Evolutionary conservation across 2,113 vertebrate genomes (phyloP).

Genomic region (Leptobrachium leishanense): DNA sequence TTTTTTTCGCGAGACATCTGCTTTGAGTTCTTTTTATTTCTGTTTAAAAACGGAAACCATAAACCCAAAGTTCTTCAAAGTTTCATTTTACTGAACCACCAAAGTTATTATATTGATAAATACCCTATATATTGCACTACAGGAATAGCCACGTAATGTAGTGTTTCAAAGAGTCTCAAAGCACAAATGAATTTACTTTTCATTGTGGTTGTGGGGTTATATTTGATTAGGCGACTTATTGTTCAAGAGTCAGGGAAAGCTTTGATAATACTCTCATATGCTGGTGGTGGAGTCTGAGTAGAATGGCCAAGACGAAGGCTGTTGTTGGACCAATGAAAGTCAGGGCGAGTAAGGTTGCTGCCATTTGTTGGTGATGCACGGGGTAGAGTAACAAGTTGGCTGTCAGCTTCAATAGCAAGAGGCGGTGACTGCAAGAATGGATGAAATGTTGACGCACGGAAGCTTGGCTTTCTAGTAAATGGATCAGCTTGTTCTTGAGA

Average conservation of each 20-base stretch:
- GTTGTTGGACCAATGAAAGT: slow-evolving; percentile 87
- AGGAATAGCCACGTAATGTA: background rate
- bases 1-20: too few relatives aligned
- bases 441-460: slow-evolving; percentile 92
- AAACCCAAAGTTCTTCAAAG: too few relatives aligned
- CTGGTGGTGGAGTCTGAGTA: slow-evolving; percentile 83
- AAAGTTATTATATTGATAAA: background rate
- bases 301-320: slow-evolving; percentile 71
- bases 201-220: background rate
- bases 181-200: background rate
- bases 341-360: slow-evolving; percentile 67
- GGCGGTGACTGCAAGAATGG: slow-evolving; percentile 88
- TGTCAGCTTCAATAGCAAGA: slow-evolving; percentile 82
- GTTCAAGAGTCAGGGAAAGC: slow-evolving; percentile 87
- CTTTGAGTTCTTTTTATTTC: too few relatives aligned
- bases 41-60: too few relatives aligned
- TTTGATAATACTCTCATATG: slow-evolving; percentile 91
- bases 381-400: slow-evolving; percentile 80
- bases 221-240: background rate
- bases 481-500: slow-evolving; percentile 83
- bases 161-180: background rate
- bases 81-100: background rate
- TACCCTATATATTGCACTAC: background rate
- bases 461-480: slow-evolving; percentile 86
- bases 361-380: slow-evolving; percentile 62